These are phyloP conservation scores for Gymnosoma rotundatum DNA, from an alignment of 2,888 invertebrate species.

Conservation along the genomic window DNA sequence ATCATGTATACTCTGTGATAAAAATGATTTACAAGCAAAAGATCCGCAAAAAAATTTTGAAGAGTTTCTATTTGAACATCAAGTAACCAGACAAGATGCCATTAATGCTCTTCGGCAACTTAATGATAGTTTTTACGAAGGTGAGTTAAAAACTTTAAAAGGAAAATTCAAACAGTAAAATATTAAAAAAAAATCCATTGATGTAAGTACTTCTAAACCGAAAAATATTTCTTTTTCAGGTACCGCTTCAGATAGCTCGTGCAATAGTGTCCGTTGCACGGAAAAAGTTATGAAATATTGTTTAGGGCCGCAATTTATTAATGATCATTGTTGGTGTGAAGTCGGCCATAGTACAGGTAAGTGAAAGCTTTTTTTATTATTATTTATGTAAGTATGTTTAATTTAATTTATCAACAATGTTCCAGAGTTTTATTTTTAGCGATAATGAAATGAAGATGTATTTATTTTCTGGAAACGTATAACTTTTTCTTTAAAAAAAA, in stretches of 20 bases:
- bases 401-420: background rate
- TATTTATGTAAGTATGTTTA: background rate
- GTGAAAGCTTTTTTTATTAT: conserved; percentile 50
- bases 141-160: conserved; percentile 74
- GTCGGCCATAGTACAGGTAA: conserved; percentile 81
- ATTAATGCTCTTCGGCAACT: conserved; percentile 76
- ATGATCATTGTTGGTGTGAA: conserved; percentile 82
- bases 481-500: no score
- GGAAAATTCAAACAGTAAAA: background rate
- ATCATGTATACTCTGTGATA: conserved; percentile 78
- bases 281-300: conserved; percentile 79
- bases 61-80: conserved; percentile 80
- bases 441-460: no score
- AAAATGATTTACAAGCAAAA: conserved; percentile 75
- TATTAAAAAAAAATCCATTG: no score
- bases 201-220: no score
- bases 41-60: conserved; percentile 75
- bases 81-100: conserved; percentile 80
- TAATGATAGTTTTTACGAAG: conserved; percentile 77
- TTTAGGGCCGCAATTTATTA: conserved; percentile 79
- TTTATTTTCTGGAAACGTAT: no score
- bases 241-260: conserved; percentile 74
- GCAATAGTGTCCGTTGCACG: conserved; percentile 77
- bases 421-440: background rate
- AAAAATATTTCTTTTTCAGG: conserved; percentile 70